These are phyloP conservation scores for Melieria omissa DNA, from an alignment of 2,888 invertebrate genomes.

Conservation along the genomic window DNA sequence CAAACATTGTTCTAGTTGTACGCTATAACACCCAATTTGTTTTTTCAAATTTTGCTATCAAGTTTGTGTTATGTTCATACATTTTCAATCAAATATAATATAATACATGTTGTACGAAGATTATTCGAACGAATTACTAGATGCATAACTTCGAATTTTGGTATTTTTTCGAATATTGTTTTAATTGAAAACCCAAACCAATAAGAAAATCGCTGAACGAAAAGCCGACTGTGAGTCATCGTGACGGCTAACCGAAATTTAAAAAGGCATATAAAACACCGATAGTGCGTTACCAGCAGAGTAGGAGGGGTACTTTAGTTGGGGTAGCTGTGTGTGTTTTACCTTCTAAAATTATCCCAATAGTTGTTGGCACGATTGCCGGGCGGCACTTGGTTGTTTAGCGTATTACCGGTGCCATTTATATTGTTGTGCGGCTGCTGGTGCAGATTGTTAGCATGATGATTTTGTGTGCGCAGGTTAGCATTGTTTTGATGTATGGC, in stretches of 20 bases:
- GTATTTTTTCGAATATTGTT: too few relatives aligned
- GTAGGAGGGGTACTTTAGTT: too few relatives aligned
- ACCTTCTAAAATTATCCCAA: conserved; percentile 95
- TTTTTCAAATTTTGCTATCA: conserved; percentile 1
- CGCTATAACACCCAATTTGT: neutral
- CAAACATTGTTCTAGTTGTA: too few relatives aligned
- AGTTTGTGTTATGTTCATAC: neutral
- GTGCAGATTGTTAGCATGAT: conserved; percentile 55
- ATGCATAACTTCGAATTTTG: too few relatives aligned
- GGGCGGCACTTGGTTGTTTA: conserved; percentile 91
- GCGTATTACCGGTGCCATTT: conserved; percentile 66
- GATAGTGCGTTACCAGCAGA: too few relatives aligned
- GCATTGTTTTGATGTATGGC: conserved; percentile 65
- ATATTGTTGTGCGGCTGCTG: conserved; percentile 50
- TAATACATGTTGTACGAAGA: neutral
- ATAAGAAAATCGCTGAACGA: too few relatives aligned
- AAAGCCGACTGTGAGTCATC: too few relatives aligned
- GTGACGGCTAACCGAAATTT: too few relatives aligned
- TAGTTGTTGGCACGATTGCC: conserved; percentile 93
- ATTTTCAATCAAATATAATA: neutral
- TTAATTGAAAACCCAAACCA: too few relatives aligned
- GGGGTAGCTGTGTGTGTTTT: conserved; percentile 55
- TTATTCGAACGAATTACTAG: too few relatives aligned
- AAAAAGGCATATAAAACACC: too few relatives aligned
- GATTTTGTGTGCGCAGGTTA: conserved; percentile 63